Evolutionary conservation across 2,797 vertebrate genomes (phyloP).

Genomic region (Halcyon smyrnensis): DNA sequence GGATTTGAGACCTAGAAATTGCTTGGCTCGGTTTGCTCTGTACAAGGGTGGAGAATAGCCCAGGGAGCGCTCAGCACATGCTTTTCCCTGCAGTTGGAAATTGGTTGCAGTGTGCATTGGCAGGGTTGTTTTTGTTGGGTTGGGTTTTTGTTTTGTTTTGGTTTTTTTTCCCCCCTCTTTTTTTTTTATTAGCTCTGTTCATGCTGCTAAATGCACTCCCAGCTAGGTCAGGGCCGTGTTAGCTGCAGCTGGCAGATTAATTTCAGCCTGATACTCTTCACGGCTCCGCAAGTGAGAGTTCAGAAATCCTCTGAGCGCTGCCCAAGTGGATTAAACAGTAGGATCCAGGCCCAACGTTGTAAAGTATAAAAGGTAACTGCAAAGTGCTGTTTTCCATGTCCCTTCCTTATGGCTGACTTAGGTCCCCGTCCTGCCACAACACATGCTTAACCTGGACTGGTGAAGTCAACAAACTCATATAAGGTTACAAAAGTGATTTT

Average conservation of each 20-base stretch:
- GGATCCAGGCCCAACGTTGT: not conserved
- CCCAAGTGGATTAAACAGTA: not conserved
- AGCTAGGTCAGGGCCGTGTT: not conserved
- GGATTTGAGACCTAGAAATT: conserved; percentile 56
- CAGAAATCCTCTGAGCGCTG: not conserved
- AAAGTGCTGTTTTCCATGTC: not conserved
- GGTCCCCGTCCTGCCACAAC: not conserved
- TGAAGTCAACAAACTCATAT: not conserved
- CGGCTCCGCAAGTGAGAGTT: not conserved
- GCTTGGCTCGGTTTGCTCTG: conserved; percentile 33
- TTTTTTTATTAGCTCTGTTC: not conserved
- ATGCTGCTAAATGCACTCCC: not conserved
- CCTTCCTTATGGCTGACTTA: not conserved
- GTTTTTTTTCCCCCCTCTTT: rapidly evolving
- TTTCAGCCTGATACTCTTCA: not conserved
- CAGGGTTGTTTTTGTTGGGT: not conserved
- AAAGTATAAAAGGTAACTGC: not conserved
- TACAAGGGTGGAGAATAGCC: conserved; percentile 60
- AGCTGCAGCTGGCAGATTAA: not conserved
- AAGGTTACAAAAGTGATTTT: not conserved
- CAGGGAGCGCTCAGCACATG: conserved; percentile 32
- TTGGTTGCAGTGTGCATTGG: not conserved
- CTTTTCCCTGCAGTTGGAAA: conserved; percentile 47
- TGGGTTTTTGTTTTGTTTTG: not conserved
- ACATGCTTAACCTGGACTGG: not conserved